Evolutionary conservation across 2,113 vertebrate genomes (phyloP).

Genomic region (Picathartes gymnocephalus): DNA sequence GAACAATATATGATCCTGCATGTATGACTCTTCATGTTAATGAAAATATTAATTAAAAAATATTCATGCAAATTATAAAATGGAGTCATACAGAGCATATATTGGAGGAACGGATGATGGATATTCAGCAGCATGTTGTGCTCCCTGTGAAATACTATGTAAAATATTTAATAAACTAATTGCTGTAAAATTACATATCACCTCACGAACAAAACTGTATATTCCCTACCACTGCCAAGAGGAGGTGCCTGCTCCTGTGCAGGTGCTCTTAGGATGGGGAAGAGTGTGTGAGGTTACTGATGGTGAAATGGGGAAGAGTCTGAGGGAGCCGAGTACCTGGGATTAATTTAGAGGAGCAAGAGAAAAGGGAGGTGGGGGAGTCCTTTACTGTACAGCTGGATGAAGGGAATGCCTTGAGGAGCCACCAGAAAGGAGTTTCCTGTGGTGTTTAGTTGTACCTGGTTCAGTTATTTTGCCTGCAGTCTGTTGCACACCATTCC

Average conservation of each 20-base stretch:
- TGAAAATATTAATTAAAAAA: neutral
- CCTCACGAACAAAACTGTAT: neutral
- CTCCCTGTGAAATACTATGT: neutral
- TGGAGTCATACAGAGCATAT: neutral
- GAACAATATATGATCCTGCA: neutral
- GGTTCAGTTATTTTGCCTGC: neutral
- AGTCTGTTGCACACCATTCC: neutral
- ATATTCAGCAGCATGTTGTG: neutral
- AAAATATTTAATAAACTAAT: neutral
- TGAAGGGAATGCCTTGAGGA: neutral
- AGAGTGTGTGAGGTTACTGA: neutral
- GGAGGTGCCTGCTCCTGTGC: neutral
- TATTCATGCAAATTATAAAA: neutral
- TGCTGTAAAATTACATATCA: neutral
- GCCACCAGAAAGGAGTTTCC: neutral
- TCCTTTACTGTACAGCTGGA: accelerated
- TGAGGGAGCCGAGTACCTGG: neutral
- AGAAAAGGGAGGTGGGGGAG: neutral
- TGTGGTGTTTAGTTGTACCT: neutral
- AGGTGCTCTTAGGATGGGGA: neutral
- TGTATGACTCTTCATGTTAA: neutral
- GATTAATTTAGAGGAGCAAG: neutral
- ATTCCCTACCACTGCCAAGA: neutral
- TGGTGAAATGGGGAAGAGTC: neutral
- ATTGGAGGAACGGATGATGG: neutral